Percentiles rank a stretch among this genome's conserved stretches.
phyloP scores from a whole-genome alignment of 2,113 vertebrate genomes.

The Trematomus loennbergii region DNA sequence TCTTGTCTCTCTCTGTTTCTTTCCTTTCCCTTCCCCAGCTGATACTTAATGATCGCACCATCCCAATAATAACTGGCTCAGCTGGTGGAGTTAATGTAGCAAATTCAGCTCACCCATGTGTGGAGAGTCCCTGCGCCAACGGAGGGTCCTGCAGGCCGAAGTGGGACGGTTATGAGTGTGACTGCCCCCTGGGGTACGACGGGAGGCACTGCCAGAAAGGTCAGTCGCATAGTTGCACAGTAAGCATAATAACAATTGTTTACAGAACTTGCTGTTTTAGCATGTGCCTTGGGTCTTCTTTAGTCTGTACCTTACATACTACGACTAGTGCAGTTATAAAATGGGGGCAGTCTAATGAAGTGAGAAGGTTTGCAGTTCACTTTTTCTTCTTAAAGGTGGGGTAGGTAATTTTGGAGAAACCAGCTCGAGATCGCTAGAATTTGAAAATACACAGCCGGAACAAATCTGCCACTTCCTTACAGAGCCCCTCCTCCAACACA shows the following conservation, averaged over 20 bases:
- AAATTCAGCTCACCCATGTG: conserved; percentile 91
- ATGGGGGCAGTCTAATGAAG: not conserved
- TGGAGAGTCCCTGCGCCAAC: conserved; percentile 88
- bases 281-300: not conserved
- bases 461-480: too few species aligned
- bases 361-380: not conserved
- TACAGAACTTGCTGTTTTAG: not conserved
- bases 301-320: not conserved
- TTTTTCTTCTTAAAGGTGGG: not conserved
- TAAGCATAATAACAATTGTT: not conserved
- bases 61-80: conserved; percentile 85
- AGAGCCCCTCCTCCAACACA: too few species aligned
- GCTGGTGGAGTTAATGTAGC: conserved; percentile 90
- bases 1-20: not conserved
- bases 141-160: conserved; percentile 91
- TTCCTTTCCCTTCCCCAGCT: conserved; percentile 78
- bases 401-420: too few species aligned
- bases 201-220: conserved; percentile 96
- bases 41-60: conserved; percentile 89
- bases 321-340: not conserved
- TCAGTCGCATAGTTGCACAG: conserved; percentile 61
- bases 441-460: too few species aligned
- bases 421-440: too few species aligned
- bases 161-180: conserved; percentile 92
- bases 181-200: conserved; percentile 94